A percentile compares a stretch with the other conserved stretches of the same genome.
These are phyloP conservation scores for Emmelina monodactyla DNA, from an alignment of 2,888 invertebrate species.

Conservation along the genomic window DNA sequence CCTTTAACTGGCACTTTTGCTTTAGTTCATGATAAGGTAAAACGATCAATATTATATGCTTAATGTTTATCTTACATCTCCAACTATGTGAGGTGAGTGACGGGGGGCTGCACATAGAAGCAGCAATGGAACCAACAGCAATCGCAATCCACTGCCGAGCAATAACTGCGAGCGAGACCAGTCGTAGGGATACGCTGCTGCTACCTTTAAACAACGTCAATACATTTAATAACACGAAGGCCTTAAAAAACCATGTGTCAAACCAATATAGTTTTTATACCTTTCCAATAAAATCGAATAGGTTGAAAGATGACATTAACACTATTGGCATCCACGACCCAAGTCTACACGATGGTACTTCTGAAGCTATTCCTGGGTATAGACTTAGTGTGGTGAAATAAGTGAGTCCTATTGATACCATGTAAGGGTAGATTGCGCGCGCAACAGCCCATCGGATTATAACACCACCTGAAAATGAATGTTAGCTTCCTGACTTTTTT, in stretches of 20 bases:
- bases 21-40: no score
- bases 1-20: no score
- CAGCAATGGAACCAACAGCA: constrained; percentile 81
- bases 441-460: constrained; percentile 81
- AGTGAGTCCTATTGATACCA: constrained; percentile 87
- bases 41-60: no score
- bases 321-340: constrained; percentile 92
- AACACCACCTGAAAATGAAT: constrained; percentile 67
- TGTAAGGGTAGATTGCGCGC: constrained; percentile 86
- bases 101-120: constrained; percentile 84
- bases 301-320: constrained; percentile 88
- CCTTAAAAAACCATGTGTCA: not conserved
- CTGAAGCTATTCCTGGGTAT: constrained; percentile 91
- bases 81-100: constrained; percentile 74
- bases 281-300: constrained; percentile 86
- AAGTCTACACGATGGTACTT: constrained; percentile 83
- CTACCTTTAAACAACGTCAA: constrained; percentile 50
- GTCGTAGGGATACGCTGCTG: constrained; percentile 82
- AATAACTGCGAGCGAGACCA: constrained; percentile 84
- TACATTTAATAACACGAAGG: not conserved
- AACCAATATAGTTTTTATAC: no score
- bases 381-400: constrained; percentile 90
- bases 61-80: constrained; percentile 47
- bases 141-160: constrained; percentile 74
- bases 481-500: no score